Evolutionary conservation across 2,888 invertebrate species (phyloP), one percentile per base, ranked within the genome.

Genomic region (Cancer borealis): DNA sequence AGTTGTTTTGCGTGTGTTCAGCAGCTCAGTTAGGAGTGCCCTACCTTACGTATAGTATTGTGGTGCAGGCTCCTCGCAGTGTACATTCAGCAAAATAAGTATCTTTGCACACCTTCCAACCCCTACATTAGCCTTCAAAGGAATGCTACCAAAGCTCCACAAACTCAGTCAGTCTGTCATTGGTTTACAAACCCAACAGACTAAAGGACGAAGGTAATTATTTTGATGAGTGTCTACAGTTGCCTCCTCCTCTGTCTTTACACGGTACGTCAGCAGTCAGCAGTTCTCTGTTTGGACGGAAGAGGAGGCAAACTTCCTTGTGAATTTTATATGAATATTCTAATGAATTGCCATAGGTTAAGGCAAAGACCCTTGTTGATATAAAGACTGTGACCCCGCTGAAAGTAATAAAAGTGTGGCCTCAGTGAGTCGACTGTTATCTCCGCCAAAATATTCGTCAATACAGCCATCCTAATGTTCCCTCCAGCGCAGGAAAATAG

Each of bases 321-420:
- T 30, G 30, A 39, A 30, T 14, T 84, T 84, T 84, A 84, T 84
- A 84, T 39, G 84, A 84, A 30, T 39, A 39, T 84, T 84, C 84
- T 84, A 84, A 84, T 84, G 30, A 84, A 84, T 39, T 84, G 84
- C 84, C 84, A 39, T 84, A 84, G 84, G 84, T 84, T 84, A 84
- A 73, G 73, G 73, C 60, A 73, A n/a, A 73, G 26, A 26, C 73
- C 26, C 10, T 73, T 73, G 73, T 73, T 73, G 73, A 73, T 73
- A 73, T 73, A 26, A 84, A 84, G 39, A 84, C 84, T 84, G 84
- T 84, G 84, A 84, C 84, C 84, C 6, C 39, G 84, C 30, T 84
- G 14, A 10, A 84, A 73, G 30, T 12, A 84, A 84, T 84, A 84
- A 39, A 79, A 17, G 84, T 84, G 39, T 84, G 84, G 84, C 84